A percentile compares a stretch with the other conserved stretches of the same genome.
Conservation (phyloP, 2,888 invertebrate species). For the Trachelus tabidus region DNA sequence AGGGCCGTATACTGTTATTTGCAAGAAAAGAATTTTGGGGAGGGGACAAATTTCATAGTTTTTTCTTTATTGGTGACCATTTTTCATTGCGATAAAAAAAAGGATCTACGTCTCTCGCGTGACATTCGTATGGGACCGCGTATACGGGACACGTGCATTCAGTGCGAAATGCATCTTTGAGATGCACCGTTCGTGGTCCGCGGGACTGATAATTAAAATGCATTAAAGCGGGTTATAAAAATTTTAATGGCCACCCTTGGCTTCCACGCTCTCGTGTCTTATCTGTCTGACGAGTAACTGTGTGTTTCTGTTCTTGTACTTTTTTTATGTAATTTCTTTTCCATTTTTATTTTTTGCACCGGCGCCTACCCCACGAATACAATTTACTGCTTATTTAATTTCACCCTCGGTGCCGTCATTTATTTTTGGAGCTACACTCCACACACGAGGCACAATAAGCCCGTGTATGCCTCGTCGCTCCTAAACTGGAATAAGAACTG, state of each 20-base stretch:
- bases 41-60: not conserved
- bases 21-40: not conserved
- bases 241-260: conserved; percentile 35
- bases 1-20: conserved; percentile 4
- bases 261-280: conserved; percentile 25
- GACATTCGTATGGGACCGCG: not conserved
- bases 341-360: conserved; percentile 26
- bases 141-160: not conserved
- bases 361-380: conserved; percentile 37
- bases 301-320: not conserved
- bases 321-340: too few relatives aligned
- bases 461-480: not conserved
- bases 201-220: conserved; percentile 55
- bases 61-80: not conserved
- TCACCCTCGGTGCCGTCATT: conserved; percentile 43
- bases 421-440: conserved; percentile 13
- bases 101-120: not conserved
- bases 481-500: not conserved
- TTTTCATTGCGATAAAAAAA: not conserved
- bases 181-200: not conserved
- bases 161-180: not conserved
- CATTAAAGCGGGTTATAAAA: conserved; percentile 54
- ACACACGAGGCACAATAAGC: not conserved
- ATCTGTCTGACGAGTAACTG: conserved; percentile 32
- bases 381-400: conserved; percentile 53